phyloP scores from a whole-genome alignment of 2,113 vertebrate species.

The Menura novaehollandiae region DNA sequence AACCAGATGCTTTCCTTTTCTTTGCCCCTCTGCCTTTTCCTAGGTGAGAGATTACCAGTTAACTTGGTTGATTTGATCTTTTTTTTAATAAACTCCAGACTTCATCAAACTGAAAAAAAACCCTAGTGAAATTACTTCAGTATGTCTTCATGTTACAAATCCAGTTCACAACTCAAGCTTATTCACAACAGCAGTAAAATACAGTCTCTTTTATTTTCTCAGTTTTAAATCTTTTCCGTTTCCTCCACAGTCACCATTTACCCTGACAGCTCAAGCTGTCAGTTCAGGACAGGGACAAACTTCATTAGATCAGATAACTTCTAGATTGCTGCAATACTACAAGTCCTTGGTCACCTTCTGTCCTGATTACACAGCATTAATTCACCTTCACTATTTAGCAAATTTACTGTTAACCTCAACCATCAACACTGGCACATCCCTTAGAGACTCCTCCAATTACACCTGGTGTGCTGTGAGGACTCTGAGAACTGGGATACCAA shows the following conservation, averaged over 20 bases:
- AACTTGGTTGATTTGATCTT: background rate
- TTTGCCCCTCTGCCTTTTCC: conserved; percentile 90
- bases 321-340: background rate
- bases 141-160: background rate
- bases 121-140: background rate
- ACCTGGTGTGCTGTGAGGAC: background rate
- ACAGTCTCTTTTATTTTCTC: background rate
- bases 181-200: background rate
- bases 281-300: background rate
- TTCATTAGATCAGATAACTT: background rate
- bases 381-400: background rate
- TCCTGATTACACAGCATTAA: background rate
- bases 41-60: background rate
- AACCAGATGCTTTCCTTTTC: conserved; percentile 93
- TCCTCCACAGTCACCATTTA: background rate
- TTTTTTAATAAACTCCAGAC: background rate
- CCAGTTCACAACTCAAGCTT: background rate
- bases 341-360: background rate
- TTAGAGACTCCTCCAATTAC: background rate
- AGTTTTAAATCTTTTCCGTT: background rate
- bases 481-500: background rate
- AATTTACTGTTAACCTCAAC: background rate
- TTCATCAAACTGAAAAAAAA: background rate
- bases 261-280: background rate
- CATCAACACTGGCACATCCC: background rate